phyloP scores from a whole-genome alignment of 37 sponge, comb jelly and placozoan species.

The Trichoplax adhaerens region DNA sequence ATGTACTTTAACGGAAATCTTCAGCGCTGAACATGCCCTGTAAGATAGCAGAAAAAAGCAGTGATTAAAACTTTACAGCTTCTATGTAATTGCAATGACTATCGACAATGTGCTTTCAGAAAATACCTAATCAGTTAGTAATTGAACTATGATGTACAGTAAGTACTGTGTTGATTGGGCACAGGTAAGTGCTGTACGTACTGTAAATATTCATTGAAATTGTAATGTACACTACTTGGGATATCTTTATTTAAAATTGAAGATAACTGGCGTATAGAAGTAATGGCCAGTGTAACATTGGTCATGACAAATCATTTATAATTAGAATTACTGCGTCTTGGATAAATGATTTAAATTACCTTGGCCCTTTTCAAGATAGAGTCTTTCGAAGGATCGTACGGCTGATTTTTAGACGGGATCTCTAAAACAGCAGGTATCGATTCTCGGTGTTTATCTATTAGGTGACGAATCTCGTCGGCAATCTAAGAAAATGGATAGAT shows the following conservation, averaged over 20 bases:
- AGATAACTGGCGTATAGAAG: no score
- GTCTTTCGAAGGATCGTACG: conserved; percentile 92
- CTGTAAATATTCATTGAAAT: no score
- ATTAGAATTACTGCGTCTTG: no score
- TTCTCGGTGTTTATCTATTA: conserved; percentile 51
- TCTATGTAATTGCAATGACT: background rate
- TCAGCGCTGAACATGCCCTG: conserved; percentile 95
- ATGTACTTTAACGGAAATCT: conserved; percentile 61
- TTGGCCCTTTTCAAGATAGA: conserved; percentile 90
- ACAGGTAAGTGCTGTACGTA: no score
- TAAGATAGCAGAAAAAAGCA: background rate
- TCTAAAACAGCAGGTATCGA: conserved; percentile 81
- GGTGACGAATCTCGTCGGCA: conserved; percentile 84
- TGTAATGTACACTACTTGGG: no score
- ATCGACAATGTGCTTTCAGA: background rate
- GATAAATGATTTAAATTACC: conserved; percentile 16
- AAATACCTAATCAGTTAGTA: background rate
- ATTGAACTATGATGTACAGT: background rate
- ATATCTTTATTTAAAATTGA: no score
- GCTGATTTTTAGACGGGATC: conserved; percentile 97
- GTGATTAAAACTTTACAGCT: background rate
- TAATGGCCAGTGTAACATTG: no score
- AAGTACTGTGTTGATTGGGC: background rate
- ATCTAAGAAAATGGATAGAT: conserved; percentile 27
- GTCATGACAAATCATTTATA: no score